phyloP scores from a whole-genome alignment of 53 echinoderm and acorn worm genomes.

The Antedon mediterranea region DNA sequence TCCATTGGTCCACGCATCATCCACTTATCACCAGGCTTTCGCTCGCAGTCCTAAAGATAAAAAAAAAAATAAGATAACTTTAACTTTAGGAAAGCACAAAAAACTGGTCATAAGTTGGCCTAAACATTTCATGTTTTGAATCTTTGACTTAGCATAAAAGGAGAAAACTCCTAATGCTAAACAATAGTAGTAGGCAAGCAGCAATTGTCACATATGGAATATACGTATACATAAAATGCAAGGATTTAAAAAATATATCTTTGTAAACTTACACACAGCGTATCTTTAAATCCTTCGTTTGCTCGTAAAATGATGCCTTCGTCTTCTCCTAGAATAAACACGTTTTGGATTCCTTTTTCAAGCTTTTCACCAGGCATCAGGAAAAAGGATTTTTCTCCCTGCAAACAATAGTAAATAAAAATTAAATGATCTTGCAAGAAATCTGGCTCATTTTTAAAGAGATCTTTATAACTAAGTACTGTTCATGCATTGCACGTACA shows the following conservation, averaged over 20 bases:
- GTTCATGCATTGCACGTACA: no score
- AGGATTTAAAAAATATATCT: not conserved
- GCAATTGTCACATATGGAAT: not conserved
- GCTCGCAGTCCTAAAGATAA: slow-evolving; percentile 16
- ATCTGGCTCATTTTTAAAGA: no score
- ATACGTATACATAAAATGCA: not conserved
- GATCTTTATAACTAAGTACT: no score
- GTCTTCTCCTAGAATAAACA: slow-evolving; percentile 90
- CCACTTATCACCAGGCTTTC: slow-evolving; percentile 90
- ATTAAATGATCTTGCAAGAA: no score
- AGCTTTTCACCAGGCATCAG: slow-evolving; percentile 86
- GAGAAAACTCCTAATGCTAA: not conserved
- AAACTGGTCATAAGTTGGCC: no score
- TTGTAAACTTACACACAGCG: slow-evolving; percentile 48
- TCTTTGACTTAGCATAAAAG: no score
- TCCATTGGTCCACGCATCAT: slow-evolving; percentile 98
- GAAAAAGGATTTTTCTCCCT: slow-evolving; percentile 99
- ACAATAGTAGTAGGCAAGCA: not conserved
- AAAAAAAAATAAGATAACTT: no score
- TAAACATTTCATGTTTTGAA: no score
- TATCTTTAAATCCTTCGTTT: slow-evolving; percentile 78
- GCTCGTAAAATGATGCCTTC: slow-evolving; percentile 85
- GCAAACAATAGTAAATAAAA: no score
- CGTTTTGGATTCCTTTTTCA: slow-evolving; percentile 88
- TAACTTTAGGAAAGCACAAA: no score